Evolutionary conservation across 1,140 invertebrate genomes (phyloP).

Genomic region (Cylas formicarius): DNA sequence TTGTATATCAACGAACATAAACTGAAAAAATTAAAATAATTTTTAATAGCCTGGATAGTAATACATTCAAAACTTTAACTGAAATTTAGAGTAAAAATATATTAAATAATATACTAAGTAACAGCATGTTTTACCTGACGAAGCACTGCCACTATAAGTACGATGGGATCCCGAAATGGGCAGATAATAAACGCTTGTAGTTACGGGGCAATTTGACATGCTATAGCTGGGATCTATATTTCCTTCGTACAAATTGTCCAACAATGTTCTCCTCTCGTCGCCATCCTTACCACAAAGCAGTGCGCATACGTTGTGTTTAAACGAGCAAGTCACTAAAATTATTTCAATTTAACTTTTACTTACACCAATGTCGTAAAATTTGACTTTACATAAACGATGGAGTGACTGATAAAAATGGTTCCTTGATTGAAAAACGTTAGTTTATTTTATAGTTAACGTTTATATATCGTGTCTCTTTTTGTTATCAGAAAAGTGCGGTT

Average conservation of each 20-base stretch:
- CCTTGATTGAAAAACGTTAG: background rate
- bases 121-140: too few relatives aligned
- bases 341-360: background rate
- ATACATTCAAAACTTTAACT: too few relatives aligned
- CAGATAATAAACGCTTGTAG: background rate
- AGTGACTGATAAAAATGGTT: conserved; percentile 2
- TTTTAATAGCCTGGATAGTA: too few relatives aligned
- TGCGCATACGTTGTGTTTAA: conserved; percentile 20
- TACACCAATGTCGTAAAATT: background rate
- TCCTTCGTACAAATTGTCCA: conserved; percentile 7
- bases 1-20: too few relatives aligned
- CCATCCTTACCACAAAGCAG: conserved; percentile 14
- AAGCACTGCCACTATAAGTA: too few relatives aligned
- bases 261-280: background rate
- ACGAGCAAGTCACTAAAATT: conserved; percentile 20
- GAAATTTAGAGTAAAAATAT: too few relatives aligned
- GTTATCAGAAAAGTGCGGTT: too few relatives aligned
- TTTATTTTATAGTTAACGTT: conserved; percentile 6
- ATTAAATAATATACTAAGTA: too few relatives aligned
- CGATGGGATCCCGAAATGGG: background rate
- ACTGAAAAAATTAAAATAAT: too few relatives aligned
- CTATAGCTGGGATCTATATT: background rate
- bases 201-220: background rate
- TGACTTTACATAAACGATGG: background rate
- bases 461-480: too few relatives aligned